phyloP scores from a whole-genome alignment of 2,113 vertebrate species.

The Triplophysa tibetana region DNA sequence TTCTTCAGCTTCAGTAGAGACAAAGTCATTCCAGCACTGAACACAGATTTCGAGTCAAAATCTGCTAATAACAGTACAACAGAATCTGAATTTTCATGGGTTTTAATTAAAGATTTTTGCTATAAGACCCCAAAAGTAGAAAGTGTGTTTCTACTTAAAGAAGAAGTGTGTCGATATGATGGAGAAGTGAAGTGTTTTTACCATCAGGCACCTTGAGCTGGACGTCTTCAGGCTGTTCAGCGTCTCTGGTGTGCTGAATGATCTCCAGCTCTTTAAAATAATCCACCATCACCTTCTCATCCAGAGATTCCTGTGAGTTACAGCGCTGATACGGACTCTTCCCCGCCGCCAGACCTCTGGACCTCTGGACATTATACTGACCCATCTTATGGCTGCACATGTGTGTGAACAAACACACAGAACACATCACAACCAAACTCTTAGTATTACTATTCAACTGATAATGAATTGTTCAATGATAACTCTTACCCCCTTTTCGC shows the following conservation, averaged over 20 bases:
- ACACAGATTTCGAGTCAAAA: too few species aligned
- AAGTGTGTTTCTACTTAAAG: too few species aligned
- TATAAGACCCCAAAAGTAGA: too few species aligned
- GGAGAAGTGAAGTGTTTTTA: slow-evolving; percentile 60
- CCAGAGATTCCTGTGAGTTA: slow-evolving; percentile 90
- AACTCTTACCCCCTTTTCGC: too few species aligned
- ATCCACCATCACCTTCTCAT: slow-evolving; percentile 87
- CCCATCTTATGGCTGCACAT: slow-evolving; percentile 72
- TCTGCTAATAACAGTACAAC: too few species aligned
- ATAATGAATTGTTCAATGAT: too few species aligned
- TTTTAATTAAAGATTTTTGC: too few species aligned
- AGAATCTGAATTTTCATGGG: too few species aligned
- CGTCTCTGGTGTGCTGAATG: slow-evolving; percentile 80
- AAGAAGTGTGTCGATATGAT: too few species aligned
- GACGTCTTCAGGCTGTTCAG: slow-evolving; percentile 79
- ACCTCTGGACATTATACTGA: slow-evolving; percentile 73
- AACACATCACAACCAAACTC: neutral
- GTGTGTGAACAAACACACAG: slow-evolving; percentile 30
- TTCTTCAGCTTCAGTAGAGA: neutral
- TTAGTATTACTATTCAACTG: too few species aligned
- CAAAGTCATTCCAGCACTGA: neutral
- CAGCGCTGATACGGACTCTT: slow-evolving; percentile 71
- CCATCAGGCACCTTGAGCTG: slow-evolving; percentile 89
- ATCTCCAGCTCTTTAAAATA: slow-evolving; percentile 93
- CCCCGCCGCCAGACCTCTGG: neutral